Evolutionary conservation across 2,113 vertebrate genomes (phyloP).

Genomic region (Mustelus asterias): DNA sequence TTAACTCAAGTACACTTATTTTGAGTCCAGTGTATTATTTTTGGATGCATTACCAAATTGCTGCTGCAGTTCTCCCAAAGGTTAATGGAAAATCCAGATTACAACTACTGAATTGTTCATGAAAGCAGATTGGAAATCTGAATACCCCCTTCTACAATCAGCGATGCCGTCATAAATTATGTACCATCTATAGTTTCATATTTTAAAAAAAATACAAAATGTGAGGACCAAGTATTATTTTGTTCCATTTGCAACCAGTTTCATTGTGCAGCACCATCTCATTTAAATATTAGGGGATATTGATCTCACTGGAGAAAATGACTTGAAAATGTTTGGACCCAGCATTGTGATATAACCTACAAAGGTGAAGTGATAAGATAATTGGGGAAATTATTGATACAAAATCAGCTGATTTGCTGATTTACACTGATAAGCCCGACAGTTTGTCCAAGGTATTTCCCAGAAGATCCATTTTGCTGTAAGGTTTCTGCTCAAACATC

Average conservation of each 20-base stretch:
- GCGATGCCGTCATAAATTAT: background rate
- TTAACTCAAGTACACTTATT: slow-evolving; percentile 30
- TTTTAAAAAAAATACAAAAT: background rate
- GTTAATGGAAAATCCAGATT: background rate
- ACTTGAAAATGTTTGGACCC: background rate
- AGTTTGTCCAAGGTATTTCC: background rate
- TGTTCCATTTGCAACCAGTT: background rate
- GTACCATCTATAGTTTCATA: background rate
- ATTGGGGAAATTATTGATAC: background rate
- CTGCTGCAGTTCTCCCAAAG: background rate
- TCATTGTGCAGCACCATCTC: background rate
- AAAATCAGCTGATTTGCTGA: background rate
- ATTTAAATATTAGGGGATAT: background rate
- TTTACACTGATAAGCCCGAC: background rate
- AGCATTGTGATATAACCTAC: background rate
- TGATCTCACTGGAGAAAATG: background rate
- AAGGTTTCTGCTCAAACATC: background rate
- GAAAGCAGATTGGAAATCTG: background rate
- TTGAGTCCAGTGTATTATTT: slow-evolving; percentile 21
- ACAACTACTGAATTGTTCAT: background rate
- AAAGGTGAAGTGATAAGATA: background rate
- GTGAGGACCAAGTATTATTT: background rate
- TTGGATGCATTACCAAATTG: slow-evolving; percentile 13
- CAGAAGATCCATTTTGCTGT: background rate
- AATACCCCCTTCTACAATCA: background rate